Evolutionary conservation across 2,797 vertebrate genomes (phyloP).

Genomic region (Emydoidea blandingii): DNA sequence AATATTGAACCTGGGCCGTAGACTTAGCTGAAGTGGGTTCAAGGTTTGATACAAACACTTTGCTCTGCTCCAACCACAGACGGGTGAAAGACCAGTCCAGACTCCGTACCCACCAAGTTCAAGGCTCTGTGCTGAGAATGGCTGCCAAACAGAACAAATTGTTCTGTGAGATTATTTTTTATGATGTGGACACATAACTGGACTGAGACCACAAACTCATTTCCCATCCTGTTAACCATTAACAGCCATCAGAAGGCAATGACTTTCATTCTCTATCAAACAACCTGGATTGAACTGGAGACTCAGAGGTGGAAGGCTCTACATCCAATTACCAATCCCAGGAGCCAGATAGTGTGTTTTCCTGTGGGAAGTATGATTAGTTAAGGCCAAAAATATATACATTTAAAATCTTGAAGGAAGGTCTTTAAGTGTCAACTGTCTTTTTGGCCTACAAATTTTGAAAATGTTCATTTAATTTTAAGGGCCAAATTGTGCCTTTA

Average conservation of each 20-base stretch:
- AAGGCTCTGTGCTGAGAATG: neutral
- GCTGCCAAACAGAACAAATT: neutral
- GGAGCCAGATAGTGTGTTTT: neutral
- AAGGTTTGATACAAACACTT: neutral
- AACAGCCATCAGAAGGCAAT: neutral
- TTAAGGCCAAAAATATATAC: neutral
- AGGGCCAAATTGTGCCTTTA: constrained; percentile 23
- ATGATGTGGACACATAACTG: neutral
- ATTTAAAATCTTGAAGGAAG: neutral
- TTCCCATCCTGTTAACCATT: neutral
- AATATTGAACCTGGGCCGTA: neutral
- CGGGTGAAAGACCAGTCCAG: neutral
- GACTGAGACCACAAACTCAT: neutral
- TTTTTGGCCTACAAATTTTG: neutral
- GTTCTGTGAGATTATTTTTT: rapidly evolving
- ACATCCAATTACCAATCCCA: neutral
- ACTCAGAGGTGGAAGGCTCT: neutral
- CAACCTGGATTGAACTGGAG: neutral
- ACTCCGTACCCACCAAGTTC: rapidly evolving
- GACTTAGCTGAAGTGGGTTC: neutral
- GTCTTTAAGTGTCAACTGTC: neutral
- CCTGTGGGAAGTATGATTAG: neutral
- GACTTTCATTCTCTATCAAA: neutral
- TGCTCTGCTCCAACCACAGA: neutral
- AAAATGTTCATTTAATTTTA: constrained; percentile 2